Evolutionary conservation across 2,113 vertebrate genomes (phyloP), one percentile per base, ranked within the genome.

Genomic region (Nerophis lumbriciformis): DNA sequence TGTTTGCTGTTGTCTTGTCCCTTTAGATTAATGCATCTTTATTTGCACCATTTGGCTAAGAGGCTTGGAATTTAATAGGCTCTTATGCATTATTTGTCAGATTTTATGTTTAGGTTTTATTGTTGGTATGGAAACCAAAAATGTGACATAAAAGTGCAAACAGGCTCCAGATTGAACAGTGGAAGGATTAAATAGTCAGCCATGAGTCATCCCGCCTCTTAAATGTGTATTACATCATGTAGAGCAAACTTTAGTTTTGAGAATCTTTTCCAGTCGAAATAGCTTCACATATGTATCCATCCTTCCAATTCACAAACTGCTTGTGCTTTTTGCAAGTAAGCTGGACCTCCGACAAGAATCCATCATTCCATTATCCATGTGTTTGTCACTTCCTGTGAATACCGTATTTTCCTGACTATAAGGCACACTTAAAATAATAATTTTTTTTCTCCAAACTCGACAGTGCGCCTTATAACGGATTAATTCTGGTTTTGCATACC

Each of bases 1-100:
- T 62, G 44, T 68, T 68, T 71, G 72, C 53, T 59, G 42, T 74
- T 78, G 65, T 73, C 53, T 73, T 19, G 48, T 74, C 65, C 69
- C 15, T 53, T 59, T 58, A 49, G 53, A 59, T 51, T 39, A 54
- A 13, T 60, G 59, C 68, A 62, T 44, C n/a, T 28, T 61, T 45
- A 51, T 39, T 58, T 63, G 61, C 53, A 38, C 57, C 19, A 54
- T 69, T 64, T 51, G 16, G 62, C 39, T 10, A 59, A 65, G 54
- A 10, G 39, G 28, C 61, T 74, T 67, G 36, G 58, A 63, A 53
- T 19, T 44, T 11, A 44, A 56, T 55, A 28, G 59, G 12, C 51
- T 36, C 12, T 38, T 63, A 19, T 16, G 36, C 3, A 14, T 61
- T 49, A 57, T 36, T 16, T 68, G 9, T 19, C 12, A n/a, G 39